Evolutionary conservation across 2,888 invertebrate genomes (phyloP), one percentile per base, ranked within the genome.

Genomic region (Melitaea athalia): DNA sequence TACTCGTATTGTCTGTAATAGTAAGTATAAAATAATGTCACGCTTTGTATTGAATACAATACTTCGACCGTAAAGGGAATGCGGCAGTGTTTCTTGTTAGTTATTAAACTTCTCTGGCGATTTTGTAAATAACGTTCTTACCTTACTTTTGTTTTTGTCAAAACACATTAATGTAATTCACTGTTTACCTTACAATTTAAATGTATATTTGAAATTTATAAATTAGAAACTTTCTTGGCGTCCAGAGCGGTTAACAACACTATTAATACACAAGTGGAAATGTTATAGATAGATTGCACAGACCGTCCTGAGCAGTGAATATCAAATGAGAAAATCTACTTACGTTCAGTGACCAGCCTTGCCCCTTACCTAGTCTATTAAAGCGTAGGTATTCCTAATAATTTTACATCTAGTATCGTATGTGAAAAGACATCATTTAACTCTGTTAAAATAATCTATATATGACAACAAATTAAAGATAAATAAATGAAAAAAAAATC

Each of bases 321-420:
- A 79, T 79, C 86, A 88, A 89, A 88, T 88, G 89, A 88, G 86
- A 83, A 88, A 87, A 88, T 87, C 84, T 81, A 82, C 76, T 76
- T 75, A 76, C 79, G 78, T 79, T 77, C 77, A 75, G 57, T 68
- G 64, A 67, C 69, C 64, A 69, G 57, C 67, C 69, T 69, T 64
- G 71, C 64, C 62, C 64, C 63, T 69, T 47, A 62, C 52, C 63
- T 55, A 47, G 24, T 59, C 45, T 63, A 66, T 68, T 52, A 45
- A 59, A 55, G 64, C 50, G 59, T 68, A 55, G 47, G 64, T 64
- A 64, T 68, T 64, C 64, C 47, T 38, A 64, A 31, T 52, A 52
- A 12, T 17, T 52, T 12, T 49, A 55, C 33, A 38, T 55, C 33
- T 15, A 33, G 2, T 10, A 11, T 50, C 0, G 7, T 38, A 55